Conservation (phyloP, 2,797 vertebrate species). For the Meriones psammophilus region DNA sequence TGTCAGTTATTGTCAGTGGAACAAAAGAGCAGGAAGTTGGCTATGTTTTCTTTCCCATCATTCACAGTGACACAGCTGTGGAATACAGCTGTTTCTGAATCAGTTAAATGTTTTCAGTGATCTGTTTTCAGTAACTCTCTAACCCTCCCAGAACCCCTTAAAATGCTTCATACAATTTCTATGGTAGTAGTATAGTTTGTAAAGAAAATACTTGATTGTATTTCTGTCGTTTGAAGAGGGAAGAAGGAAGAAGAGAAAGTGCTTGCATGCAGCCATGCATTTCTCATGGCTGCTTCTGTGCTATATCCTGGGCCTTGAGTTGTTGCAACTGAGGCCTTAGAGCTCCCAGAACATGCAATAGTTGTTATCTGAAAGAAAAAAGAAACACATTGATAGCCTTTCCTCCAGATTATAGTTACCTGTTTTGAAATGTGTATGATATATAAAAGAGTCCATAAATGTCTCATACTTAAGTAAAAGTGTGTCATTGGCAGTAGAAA, state of each 20-base stretch:
- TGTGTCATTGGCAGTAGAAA: conserved; percentile 13
- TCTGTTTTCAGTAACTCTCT: conserved; percentile 59
- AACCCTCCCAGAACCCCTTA: background rate
- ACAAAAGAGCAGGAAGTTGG: conserved; percentile 17
- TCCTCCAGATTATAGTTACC: conserved; percentile 35
- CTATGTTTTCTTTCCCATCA: conserved; percentile 42
- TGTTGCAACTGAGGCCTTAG: conserved; percentile 13
- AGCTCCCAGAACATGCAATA: conserved; percentile 8
- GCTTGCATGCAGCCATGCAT: background rate
- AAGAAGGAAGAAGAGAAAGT: background rate
- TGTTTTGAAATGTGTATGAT: conserved; percentile 65
- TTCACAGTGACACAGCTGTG: conserved; percentile 16
- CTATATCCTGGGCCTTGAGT: background rate
- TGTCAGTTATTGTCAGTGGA: background rate
- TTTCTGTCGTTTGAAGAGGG: conserved; percentile 29
- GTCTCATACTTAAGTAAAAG: conserved; percentile 53
- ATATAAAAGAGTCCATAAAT: conserved; percentile 50
- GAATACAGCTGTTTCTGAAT: conserved; percentile 42
- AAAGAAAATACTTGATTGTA: conserved; percentile 17
- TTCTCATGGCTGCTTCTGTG: conserved; percentile 9
- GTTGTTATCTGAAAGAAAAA: background rate
- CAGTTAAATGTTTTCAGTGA: conserved; percentile 66
- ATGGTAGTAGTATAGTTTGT: background rate
- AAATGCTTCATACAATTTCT: conserved; percentile 52
- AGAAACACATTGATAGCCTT: conserved; percentile 1